phyloP scores from a whole-genome alignment of 2,113 vertebrate species.

The Columbina picui region DNA sequence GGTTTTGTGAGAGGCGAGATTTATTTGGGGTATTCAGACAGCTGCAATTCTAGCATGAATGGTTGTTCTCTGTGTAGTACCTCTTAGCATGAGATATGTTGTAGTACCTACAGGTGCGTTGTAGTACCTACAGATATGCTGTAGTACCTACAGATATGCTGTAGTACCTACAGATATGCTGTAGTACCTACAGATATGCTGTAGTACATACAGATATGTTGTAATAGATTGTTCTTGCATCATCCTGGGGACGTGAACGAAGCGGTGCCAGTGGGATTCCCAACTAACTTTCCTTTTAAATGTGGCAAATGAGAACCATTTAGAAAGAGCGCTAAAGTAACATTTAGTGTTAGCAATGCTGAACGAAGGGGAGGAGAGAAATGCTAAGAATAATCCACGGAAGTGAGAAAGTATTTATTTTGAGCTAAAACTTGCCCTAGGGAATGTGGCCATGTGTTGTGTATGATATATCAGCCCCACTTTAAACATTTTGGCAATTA shows the following conservation, averaged over 20 bases:
- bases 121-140: no score
- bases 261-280: background rate
- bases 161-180: fast-evolving
- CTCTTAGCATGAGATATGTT: background rate
- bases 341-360: background rate
- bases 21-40: background rate
- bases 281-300: background rate
- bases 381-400: background rate
- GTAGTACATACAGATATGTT: fast-evolving
- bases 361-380: background rate
- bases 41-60: background rate
- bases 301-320: background rate
- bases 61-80: background rate
- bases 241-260: fast-evolving
- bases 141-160: no score
- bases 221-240: background rate
- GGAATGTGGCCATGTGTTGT: background rate
- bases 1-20: background rate
- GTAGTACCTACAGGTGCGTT: no score
- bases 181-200: background rate
- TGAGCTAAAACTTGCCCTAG: background rate
- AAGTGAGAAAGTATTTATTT: background rate
- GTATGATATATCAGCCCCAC: background rate
- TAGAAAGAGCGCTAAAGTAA: background rate
- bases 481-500: background rate